phyloP scores from a whole-genome alignment of 1,140 invertebrate species.

The Drosophila lacertosa region DNA sequence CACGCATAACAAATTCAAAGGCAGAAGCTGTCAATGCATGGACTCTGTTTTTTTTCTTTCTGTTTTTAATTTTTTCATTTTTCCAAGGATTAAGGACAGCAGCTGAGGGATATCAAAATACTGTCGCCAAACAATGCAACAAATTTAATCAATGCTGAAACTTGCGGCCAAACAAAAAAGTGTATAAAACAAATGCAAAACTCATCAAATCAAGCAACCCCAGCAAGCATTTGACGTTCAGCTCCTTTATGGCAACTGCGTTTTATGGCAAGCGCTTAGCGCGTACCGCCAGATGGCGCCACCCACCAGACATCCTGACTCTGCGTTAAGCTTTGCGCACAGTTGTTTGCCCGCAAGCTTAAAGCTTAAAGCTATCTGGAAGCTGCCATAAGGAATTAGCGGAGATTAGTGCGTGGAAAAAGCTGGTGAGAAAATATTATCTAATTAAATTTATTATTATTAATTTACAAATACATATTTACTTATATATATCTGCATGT shows the following conservation, averaged over 20 bases:
- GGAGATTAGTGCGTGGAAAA: background rate
- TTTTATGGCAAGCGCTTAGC: slow-evolving; percentile 42
- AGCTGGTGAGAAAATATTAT: background rate
- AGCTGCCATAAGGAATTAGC: background rate
- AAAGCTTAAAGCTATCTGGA: background rate
- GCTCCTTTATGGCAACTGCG: slow-evolving; percentile 46
- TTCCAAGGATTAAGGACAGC: slow-evolving; percentile 30
- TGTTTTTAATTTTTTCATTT: slow-evolving; percentile 7
- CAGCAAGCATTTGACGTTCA: background rate
- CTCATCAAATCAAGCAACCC: slow-evolving; percentile 5
- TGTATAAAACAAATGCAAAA: background rate
- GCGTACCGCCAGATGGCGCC: slow-evolving; percentile 41
- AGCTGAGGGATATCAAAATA: slow-evolving; percentile 10
- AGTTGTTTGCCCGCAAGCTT: background rate
- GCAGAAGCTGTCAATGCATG: slow-evolving; percentile 6
- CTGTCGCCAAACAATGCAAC: slow-evolving; percentile 14
- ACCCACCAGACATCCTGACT: background rate
- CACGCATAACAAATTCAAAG: slow-evolving; percentile 2
- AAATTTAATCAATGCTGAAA: slow-evolving; percentile 25
- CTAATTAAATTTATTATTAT: no score
- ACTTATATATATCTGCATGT: no score
- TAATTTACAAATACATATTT: no score
- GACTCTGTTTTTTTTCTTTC: background rate
- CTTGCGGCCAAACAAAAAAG: background rate
- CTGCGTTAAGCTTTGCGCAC: background rate